Evolutionary conservation across 2,113 vertebrate genomes (phyloP).

Genomic region (Patagioenas fasciata): DNA sequence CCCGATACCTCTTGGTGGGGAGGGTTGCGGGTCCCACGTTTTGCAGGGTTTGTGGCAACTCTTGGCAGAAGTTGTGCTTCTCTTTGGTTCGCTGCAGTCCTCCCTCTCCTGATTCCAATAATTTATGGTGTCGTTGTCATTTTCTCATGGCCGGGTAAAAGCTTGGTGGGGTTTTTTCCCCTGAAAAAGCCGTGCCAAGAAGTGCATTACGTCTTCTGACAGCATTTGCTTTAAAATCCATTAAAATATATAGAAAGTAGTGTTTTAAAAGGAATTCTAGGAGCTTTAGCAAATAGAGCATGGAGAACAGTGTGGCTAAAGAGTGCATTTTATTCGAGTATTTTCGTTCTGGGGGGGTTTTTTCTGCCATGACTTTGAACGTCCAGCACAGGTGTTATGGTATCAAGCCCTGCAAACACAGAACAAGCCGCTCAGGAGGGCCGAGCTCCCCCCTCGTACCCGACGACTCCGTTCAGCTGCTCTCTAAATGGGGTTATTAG

Average conservation of each 20-base stretch:
- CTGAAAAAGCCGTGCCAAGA: background rate
- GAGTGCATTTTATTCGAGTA: background rate
- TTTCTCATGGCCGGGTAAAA: accelerated
- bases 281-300: too few species aligned
- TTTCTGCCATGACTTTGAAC: background rate
- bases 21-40: background rate
- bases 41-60: background rate
- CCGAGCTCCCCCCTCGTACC: background rate
- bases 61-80: background rate
- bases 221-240: background rate
- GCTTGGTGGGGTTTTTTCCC: background rate
- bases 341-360: background rate
- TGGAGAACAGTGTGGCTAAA: background rate
- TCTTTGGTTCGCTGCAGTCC: background rate
- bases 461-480: background rate
- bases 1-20: background rate
- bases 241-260: background rate
- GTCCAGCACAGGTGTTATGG: background rate
- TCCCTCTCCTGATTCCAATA: background rate
- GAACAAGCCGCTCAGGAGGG: background rate
- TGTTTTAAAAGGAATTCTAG: accelerated
- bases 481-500: background rate
- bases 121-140: accelerated
- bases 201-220: background rate
- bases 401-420: background rate